These are phyloP conservation scores for Thalassoma bifasciatum DNA, from an alignment of 2,113 vertebrate species.

Conservation along the genomic window DNA sequence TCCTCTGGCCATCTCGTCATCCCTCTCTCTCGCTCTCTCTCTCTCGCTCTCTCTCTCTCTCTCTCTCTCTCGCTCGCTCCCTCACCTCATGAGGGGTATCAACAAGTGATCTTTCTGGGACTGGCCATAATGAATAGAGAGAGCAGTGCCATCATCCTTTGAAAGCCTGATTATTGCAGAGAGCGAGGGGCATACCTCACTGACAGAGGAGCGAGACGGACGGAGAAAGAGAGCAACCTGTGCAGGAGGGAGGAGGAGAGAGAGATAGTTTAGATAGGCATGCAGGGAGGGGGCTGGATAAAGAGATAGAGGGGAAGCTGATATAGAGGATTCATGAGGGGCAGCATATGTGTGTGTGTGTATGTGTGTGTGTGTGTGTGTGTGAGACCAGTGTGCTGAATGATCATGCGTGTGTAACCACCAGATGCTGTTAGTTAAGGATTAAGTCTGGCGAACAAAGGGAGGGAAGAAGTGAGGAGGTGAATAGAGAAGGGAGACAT, in stretches of 20 bases:
- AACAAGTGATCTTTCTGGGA: constrained; percentile 62
- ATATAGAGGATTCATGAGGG: constrained; percentile 47
- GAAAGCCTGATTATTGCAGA: constrained; percentile 63
- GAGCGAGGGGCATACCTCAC: constrained; percentile 41
- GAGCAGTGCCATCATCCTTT: constrained; percentile 31
- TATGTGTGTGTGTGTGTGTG: neutral
- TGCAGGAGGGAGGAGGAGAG: neutral
- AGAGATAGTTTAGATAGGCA: constrained; percentile 10
- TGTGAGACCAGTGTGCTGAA: no score
- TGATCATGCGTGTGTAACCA: neutral
- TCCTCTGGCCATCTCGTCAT: neutral
- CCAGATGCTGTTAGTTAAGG: constrained; percentile 14
- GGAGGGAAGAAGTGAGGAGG: neutral
- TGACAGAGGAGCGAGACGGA: constrained; percentile 38
- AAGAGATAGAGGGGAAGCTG: constrained; percentile 34
- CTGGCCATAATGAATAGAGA: constrained; percentile 43
- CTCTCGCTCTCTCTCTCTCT: neutral
- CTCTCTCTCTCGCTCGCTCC: neutral
- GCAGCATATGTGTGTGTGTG: neutral
- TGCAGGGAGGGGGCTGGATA: constrained; percentile 11
- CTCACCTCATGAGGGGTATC: constrained; percentile 37
- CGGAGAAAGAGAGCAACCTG: constrained; percentile 15
- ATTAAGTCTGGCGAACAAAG: neutral
- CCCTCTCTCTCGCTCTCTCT: no score
- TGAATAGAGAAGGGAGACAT: neutral